A percentile compares a stretch with the other conserved stretches of the same genome.
phyloP scores from a whole-genome alignment of 2,888 invertebrate genomes.

The Tanypteryx hageni region DNA sequence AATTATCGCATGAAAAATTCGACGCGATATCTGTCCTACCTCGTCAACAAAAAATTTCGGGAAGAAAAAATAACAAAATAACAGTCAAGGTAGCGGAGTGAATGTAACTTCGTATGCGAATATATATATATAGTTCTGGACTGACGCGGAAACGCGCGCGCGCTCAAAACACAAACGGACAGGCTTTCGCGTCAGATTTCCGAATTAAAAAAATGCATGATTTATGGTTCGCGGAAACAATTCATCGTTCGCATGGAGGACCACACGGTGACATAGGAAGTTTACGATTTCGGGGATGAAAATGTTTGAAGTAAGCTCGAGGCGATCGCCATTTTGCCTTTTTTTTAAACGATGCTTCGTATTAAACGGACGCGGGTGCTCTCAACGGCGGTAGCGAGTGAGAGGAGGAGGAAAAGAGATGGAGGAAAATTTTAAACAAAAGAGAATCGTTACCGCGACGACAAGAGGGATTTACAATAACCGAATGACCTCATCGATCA shows the following conservation, averaged over 20 bases:
- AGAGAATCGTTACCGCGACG: neutral
- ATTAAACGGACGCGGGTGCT: neutral
- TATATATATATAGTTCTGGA: neutral
- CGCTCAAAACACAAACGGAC: too few species aligned
- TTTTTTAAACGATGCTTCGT: neutral
- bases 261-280: neutral
- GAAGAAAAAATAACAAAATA: neutral
- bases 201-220: constrained; percentile 23
- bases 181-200: neutral
- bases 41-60: neutral
- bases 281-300: neutral
- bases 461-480: neutral
- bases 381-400: neutral
- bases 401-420: too few species aligned
- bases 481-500: neutral
- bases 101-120: neutral
- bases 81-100: neutral
- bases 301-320: neutral
- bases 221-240: neutral
- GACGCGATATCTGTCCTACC: neutral
- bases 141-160: neutral
- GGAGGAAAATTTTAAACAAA: neutral
- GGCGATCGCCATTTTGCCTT: neutral
- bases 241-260: neutral
- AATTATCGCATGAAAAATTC: neutral